Conservation (phyloP, 2,113 vertebrate genomes). For the Microcebus murinus region DNA sequence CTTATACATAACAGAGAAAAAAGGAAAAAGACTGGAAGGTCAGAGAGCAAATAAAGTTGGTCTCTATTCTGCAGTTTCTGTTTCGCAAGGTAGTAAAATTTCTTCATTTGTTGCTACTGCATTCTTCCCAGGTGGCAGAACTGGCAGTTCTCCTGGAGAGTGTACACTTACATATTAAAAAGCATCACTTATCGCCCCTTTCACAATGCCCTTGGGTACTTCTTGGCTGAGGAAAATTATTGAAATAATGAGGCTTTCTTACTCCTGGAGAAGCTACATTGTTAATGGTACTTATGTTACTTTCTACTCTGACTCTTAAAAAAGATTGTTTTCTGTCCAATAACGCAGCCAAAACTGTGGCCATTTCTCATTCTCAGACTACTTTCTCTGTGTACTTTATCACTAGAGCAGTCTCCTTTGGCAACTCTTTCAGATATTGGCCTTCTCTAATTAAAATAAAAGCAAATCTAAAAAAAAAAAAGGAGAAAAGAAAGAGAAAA, state of each 20-base stretch:
- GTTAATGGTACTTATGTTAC: slow-evolving; percentile 54
- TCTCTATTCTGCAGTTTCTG: not conserved
- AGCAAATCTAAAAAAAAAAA: not conserved
- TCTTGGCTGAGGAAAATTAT: slow-evolving; percentile 63
- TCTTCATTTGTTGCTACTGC: not conserved
- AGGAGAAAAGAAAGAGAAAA: not conserved
- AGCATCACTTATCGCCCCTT: not conserved
- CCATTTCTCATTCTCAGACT: not conserved
- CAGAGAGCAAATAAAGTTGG: not conserved
- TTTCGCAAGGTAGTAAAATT: not conserved
- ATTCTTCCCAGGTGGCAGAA: not conserved
- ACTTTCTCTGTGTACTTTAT: not conserved
- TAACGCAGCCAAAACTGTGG: not conserved
- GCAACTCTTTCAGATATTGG: not conserved
- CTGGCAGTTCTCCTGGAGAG: not conserved
- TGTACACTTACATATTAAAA: slow-evolving; percentile 56
- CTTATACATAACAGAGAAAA: not conserved
- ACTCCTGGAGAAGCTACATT: slow-evolving; percentile 45
- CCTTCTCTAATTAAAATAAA: slow-evolving; percentile 31
- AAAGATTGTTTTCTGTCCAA: slow-evolving; percentile 51
- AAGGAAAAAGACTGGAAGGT: not conserved
- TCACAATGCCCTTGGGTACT: slow-evolving; percentile 16
- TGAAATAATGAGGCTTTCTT: slow-evolving; percentile 43
- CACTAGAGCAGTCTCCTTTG: not conserved
- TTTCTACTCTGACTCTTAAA: slow-evolving; percentile 45